Percentiles rank a stretch among this genome's conserved stretches.
phyloP scores from a whole-genome alignment of 2,113 vertebrate genomes.

The Nothocercus nigrocapillus region DNA sequence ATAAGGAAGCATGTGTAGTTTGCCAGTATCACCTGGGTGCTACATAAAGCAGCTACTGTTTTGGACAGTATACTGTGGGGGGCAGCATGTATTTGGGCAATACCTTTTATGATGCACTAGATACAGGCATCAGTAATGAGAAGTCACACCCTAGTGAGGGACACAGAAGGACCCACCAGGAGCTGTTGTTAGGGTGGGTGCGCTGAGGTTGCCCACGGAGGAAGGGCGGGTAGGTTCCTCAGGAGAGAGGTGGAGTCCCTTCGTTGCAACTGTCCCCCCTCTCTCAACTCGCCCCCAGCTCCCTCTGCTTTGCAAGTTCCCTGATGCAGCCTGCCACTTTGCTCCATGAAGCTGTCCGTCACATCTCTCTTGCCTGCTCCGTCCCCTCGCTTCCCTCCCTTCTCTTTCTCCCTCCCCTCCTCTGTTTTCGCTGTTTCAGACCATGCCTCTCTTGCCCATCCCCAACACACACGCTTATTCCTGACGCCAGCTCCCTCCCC shows the following conservation, averaged over 20 bases:
- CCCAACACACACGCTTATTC: background rate
- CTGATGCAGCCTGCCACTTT: background rate
- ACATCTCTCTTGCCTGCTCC: background rate
- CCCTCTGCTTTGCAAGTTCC: background rate
- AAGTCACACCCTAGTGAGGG: background rate
- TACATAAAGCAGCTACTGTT: background rate
- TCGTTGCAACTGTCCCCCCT: background rate
- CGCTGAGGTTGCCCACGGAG: background rate
- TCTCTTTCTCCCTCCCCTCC: too few relatives aligned
- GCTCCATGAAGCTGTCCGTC: background rate
- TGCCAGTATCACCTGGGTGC: background rate
- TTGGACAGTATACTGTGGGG: background rate
- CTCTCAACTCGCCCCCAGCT: background rate
- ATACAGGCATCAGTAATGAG: background rate
- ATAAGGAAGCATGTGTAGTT: background rate
- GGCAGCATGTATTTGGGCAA: background rate
- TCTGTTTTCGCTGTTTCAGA: background rate
- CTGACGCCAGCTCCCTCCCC: background rate
- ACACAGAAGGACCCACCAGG: background rate
- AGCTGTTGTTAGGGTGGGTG: background rate
- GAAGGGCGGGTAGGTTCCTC: background rate
- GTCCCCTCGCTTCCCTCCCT: background rate
- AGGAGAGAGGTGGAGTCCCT: background rate
- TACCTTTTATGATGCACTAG: background rate
- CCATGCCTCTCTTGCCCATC: background rate